Evolutionary conservation across 2,797 vertebrate species (phyloP).

Genomic region (Adelosebastes latens): DNA sequence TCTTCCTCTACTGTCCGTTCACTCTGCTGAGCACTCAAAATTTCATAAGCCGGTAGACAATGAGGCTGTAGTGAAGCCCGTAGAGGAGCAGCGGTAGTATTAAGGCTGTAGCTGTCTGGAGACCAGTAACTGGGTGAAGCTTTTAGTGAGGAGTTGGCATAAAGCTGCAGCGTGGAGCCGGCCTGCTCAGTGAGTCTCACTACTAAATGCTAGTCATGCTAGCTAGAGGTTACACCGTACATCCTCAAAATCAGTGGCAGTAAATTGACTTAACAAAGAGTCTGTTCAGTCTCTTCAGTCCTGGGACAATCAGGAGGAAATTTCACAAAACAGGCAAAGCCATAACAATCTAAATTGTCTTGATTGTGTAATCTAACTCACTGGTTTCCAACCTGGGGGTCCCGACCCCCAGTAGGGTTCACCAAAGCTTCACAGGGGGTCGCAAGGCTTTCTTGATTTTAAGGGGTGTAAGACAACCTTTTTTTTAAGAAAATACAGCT

Average conservation of each 20-base stretch:
- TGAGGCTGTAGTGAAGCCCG: slow-evolving; percentile 47
- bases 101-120: slow-evolving; percentile 51
- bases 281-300: slow-evolving; percentile 25
- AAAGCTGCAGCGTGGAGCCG: slow-evolving; percentile 39
- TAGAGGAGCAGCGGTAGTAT: slow-evolving; percentile 26
- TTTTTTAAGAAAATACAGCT: too few species aligned
- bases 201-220: slow-evolving; percentile 40
- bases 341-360: neutral
- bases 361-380: neutral
- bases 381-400: too few species aligned
- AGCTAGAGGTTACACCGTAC: slow-evolving; percentile 9
- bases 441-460: too few species aligned
- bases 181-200: slow-evolving; percentile 19
- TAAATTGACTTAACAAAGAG: slow-evolving; percentile 34
- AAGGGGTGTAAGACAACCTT: too few species aligned
- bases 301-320: slow-evolving; percentile 14
- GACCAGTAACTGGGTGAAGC: slow-evolving; percentile 62
- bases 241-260: slow-evolving; percentile 26
- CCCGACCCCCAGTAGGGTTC: too few species aligned
- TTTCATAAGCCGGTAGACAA: slow-evolving; percentile 68
- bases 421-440: too few species aligned
- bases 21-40: slow-evolving; percentile 64
- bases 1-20: slow-evolving; percentile 47
- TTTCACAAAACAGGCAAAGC: slow-evolving; percentile 25
- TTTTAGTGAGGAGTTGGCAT: slow-evolving; percentile 53